Percentiles rank a stretch among this genome's conserved stretches.
phyloP scores from a whole-genome alignment of 2,888 invertebrate species.

The Cryptus viduatorius region DNA sequence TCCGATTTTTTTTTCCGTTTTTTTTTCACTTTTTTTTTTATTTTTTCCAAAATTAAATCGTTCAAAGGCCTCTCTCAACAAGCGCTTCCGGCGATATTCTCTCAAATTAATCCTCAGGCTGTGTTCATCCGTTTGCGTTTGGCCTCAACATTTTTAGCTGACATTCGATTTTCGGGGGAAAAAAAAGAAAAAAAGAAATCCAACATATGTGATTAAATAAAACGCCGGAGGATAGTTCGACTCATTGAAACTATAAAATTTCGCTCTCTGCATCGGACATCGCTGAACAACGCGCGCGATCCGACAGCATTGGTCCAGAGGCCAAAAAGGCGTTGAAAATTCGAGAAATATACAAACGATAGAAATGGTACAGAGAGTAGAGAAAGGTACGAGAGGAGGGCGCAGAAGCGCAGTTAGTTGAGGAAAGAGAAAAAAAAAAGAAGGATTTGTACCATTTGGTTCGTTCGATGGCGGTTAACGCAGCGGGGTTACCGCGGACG shows the following conservation, averaged over 20 bases:
- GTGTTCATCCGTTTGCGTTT: constrained; percentile 25
- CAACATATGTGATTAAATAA: constrained; percentile 27
- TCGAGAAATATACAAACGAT: constrained; percentile 25
- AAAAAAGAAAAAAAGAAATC: constrained; percentile 20
- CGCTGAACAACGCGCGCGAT: constrained; percentile 24
- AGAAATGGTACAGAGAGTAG: constrained; percentile 35
- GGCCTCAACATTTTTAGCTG: constrained; percentile 44
- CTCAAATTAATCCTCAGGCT: constrained; percentile 52
- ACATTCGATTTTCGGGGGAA: constrained; percentile 39
- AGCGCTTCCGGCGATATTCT: constrained; percentile 32
- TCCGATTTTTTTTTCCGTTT: constrained; percentile 23
- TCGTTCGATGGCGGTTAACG: constrained; percentile 81
- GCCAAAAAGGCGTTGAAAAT: constrained; percentile 43
- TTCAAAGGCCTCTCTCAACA: constrained; percentile 15
- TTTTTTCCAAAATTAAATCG: constrained; percentile 40
- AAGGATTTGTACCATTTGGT: constrained; percentile 82
- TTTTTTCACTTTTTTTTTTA: constrained; percentile 12
- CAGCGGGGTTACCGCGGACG: constrained; percentile 84
- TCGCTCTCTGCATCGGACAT: constrained; percentile 21
- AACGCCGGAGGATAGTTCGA: constrained; percentile 38
- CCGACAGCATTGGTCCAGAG: constrained; percentile 13
- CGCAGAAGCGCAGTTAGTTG: constrained; percentile 42
- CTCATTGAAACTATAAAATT: neutral
- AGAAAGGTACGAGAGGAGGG: neutral
- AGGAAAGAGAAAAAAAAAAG: constrained; percentile 67